Base-by-base conservation (phyloP, 2,888 invertebrate species). In the Pristionchus maxplancki region DNA sequence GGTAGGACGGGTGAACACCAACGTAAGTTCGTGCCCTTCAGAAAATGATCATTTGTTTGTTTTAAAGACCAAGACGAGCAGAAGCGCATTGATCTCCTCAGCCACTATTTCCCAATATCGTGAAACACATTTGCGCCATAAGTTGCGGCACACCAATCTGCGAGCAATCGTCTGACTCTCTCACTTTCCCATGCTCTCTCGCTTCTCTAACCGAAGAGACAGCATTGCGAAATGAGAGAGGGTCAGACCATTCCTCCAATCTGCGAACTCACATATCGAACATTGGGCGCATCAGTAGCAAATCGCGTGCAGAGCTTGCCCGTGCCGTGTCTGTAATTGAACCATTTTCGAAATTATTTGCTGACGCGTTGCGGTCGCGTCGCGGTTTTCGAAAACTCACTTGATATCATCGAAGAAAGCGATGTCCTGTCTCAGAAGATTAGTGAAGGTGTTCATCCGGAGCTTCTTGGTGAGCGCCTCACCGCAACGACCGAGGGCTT, bases 261-360 rank as follows among this genome's bases (percentile, higher is more conserved):
- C 44, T 44, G 8, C 0, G 1, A n/a, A 31, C 95, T 93, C 89
- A 95, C 95, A 89, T 92, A 93, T 93, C 95, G 95, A 24, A 95
- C 94, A 81, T 95, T 94, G 8, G 96, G 95, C 28, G 95, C 95
- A 92, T 96, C 96, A 64, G 95, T 95, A 9, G 95, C 95, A 88
- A 96, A 94, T 87, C 95, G 91, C 0, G 95, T 95, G 89, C 95
- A 94, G 50, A 95, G 90, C 90, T 95, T 95, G 28, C 95, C 95
- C 44, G 95, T 93, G 6, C 94, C 93, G 90, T 95, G 95, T 24
- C 83, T 88, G 71, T 3, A 50, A 50, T 31, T 31, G 5, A 9
- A 37, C 62, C 37, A 34, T 84, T 37, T 84, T 37, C 24, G 28
- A 24, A 9, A 74, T 74, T 74, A 8, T 34, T 15, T 44, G 37